phyloP scores from a whole-genome alignment of 2,797 vertebrate genomes.

The Silurus lanzhouensis region DNA sequence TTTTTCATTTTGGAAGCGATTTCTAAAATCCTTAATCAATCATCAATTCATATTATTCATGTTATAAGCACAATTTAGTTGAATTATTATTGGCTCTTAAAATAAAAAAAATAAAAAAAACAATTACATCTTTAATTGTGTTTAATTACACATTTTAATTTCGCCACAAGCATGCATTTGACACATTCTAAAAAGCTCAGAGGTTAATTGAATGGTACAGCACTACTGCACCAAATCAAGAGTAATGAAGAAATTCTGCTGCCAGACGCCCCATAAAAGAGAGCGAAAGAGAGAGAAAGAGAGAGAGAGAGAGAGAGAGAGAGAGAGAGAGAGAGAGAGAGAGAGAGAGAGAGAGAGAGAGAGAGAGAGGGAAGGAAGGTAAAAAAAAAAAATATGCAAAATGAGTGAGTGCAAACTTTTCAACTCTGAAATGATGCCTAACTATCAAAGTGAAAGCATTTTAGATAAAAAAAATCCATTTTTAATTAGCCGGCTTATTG shows the following conservation, averaged over 20 bases:
- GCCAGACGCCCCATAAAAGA: constrained; percentile 55
- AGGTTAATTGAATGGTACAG: constrained; percentile 72
- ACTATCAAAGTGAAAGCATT: constrained; percentile 71
- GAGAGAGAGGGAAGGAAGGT: neutral
- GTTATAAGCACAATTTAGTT: constrained; percentile 61
- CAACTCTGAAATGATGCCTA: constrained; percentile 74
- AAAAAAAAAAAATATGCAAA: constrained; percentile 63
- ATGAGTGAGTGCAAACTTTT: constrained; percentile 70
- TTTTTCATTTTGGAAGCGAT: constrained; percentile 25
- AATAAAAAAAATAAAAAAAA: constrained; percentile 48
- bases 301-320: neutral
- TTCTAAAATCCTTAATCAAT: constrained; percentile 56
- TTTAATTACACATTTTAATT: constrained; percentile 75
- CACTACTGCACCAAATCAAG: constrained; percentile 65
- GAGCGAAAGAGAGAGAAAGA: constrained; percentile 63
- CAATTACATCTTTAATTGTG: constrained; percentile 74
- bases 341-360: constrained; percentile 24
- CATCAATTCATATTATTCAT: constrained; percentile 29
- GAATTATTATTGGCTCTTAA: constrained; percentile 66
- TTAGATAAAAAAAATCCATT: constrained; percentile 77
- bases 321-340: neutral
- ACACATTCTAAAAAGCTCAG: constrained; percentile 64
- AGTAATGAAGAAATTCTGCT: constrained; percentile 74
- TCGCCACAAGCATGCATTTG: constrained; percentile 67
- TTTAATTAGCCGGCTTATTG: constrained; percentile 79